Conservation (phyloP, 35 echinoderm and acorn worm species). For the Ophioderma brevispina region DNA sequence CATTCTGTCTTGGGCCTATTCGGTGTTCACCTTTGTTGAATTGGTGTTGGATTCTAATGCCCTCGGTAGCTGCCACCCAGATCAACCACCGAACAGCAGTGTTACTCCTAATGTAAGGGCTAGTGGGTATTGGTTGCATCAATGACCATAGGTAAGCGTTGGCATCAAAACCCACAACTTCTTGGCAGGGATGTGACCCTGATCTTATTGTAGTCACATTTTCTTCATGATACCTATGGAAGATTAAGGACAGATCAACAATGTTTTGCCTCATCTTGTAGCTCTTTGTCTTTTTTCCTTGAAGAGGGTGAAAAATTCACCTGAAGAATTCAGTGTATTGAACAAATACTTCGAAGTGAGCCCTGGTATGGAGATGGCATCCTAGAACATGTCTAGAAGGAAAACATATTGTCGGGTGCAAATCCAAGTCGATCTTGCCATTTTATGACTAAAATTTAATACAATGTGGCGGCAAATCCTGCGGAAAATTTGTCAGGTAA, state of each 20-base stretch:
- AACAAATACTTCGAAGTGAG: conserved; percentile 38
- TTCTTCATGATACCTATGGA: conserved; percentile 15
- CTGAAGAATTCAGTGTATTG: background rate
- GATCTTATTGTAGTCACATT: background rate
- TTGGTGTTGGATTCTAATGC: no score
- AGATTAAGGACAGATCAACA: conserved; percentile 22
- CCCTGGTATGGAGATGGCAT: conserved; percentile 55
- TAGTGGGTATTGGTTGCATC: conserved; percentile 24
- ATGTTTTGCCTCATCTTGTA: conserved; percentile 42
- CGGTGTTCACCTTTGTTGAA: no score
- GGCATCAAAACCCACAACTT: background rate
- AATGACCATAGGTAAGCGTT: conserved; percentile 29
- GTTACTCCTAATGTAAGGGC: no score
- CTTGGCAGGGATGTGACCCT: background rate
- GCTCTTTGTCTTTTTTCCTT: conserved; percentile 56
- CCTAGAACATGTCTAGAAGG: conserved; percentile 46
- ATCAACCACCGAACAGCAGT: no score
- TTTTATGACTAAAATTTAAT: no score
- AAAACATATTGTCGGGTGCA: conserved; percentile 36
- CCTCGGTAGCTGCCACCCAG: no score
- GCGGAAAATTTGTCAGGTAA: no score
- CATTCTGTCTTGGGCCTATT: no score
- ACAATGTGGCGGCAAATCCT: no score
- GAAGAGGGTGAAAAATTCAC: conserved; percentile 22
- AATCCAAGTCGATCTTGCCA: conserved; percentile 65